Evolutionary conservation across 2,888 invertebrate species (phyloP), one percentile per base, ranked within the genome.

Genomic region (Platypus cylindrus): DNA sequence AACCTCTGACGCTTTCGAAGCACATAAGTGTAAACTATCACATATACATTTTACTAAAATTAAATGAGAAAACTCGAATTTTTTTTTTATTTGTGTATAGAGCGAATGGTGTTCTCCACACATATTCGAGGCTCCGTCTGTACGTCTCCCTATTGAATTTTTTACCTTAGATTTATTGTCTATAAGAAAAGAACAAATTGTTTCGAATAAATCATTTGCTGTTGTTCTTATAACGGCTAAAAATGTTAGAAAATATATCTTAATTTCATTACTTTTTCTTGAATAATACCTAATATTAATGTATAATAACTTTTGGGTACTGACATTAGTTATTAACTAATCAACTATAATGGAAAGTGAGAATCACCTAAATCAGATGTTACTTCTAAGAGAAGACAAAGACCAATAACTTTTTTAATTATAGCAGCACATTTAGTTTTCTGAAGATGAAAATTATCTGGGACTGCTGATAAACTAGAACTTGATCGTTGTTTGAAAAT

Each of bases 81-180:
- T 20, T 20, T 5, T 20, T 29, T 29, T 29, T 16, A 29, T 16
- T 17, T 15, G 16, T 11, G 29, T 29, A 29, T 29, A 29, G 5
- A 29, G 29, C 4, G 29, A 29, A 29, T 29, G 32, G 30, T 47
- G 34, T 8, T 30, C 28, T 3, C 48, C 46, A 40, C 42, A 44
- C 24, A 49, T 22, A 32, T 44, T 47, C 12, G 33, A 39, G 5
- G 45, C 49, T 2, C 49, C 48, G 38, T 50, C 51, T 13, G 49
- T 49, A 2, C 48, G 49, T 15, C 50, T 41, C 2, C 41, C 44
- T 5, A 45, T 42, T 17, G 49, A 27, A 22, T 48, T 48, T 25
- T 45, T 35, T 15, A 43, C 11, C 3, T 41, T 15, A 5, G 29
- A 32, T 5, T 17, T 20, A 20, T 18, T 17, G 11, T n/a, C 7